A percentile compares a stretch with the other conserved stretches of the same genome.
Conservation (phyloP, 2,797 vertebrate species). For the Catamblyrhynchus diadema region DNA sequence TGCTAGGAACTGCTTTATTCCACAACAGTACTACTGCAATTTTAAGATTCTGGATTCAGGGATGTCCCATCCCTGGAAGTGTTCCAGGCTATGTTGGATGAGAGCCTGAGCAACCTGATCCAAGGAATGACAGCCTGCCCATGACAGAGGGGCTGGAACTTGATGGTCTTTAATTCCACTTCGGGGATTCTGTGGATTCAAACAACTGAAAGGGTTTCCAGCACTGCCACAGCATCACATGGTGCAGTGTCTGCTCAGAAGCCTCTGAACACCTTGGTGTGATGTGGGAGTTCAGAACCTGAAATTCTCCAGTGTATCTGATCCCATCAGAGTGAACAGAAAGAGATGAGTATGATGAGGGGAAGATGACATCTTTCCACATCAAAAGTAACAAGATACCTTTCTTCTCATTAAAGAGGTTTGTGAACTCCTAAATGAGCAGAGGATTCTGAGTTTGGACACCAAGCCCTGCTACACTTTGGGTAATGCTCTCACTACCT, state of each 20-base stretch:
- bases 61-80: neutral
- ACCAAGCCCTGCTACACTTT: neutral
- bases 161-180: neutral
- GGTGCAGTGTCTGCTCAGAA: neutral
- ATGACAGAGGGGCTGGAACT: neutral
- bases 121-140: neutral
- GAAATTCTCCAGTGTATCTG: too few species aligned
- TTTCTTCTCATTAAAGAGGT: neutral
- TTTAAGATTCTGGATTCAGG: neutral
- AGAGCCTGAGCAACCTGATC: neutral
- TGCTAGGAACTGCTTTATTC: neutral
- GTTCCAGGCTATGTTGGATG: neutral
- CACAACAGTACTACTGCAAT: neutral
- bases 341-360: neutral
- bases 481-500: neutral
- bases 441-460: neutral
- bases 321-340: neutral
- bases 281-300: neutral
- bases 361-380: neutral
- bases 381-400: neutral
- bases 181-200: neutral
- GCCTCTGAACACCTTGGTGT: neutral
- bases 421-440: neutral
- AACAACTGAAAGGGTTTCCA: neutral
- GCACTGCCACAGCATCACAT: neutral